Evolutionary conservation across 2,113 vertebrate species (phyloP).

Genomic region (Mohoua ochrocephala): DNA sequence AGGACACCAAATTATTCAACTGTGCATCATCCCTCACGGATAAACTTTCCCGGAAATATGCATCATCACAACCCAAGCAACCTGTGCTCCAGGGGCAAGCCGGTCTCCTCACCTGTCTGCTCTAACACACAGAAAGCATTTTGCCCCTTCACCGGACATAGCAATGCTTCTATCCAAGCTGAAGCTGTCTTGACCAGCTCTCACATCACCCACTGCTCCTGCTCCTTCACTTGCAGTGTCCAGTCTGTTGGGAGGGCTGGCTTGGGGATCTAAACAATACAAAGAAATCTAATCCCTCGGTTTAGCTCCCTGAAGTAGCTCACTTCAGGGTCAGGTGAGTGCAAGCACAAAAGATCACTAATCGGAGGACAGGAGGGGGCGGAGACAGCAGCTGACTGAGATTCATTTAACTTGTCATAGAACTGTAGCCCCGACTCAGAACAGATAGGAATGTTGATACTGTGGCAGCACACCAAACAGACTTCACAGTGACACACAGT

Average conservation of each 20-base stretch:
- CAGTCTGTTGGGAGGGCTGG: not conserved
- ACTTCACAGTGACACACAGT: not conserved
- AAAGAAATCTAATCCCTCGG: not conserved
- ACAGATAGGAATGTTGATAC: constrained; percentile 16
- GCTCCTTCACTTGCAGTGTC: not conserved
- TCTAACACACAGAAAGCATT: not conserved
- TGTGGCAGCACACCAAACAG: not conserved
- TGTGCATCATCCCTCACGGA: not conserved
- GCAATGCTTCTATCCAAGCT: not conserved
- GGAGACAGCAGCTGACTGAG: not conserved
- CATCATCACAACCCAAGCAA: not conserved
- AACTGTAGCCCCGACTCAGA: not conserved
- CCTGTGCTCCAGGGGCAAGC: not conserved
- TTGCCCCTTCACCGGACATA: not conserved
- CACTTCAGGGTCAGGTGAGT: not conserved
- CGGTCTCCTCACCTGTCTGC: not conserved
- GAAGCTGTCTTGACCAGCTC: not conserved
- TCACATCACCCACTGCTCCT: not conserved
- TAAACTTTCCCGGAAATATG: not conserved
- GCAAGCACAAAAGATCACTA: not conserved
- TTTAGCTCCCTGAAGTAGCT: not conserved
- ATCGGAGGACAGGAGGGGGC: not conserved
- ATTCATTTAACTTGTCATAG: not conserved
- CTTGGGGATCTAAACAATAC: not conserved
- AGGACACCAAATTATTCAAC: not conserved